These are phyloP conservation scores for Crossaster papposus DNA, from an alignment of 53 echinoderm and acorn worm genomes.

Conservation along the genomic window DNA sequence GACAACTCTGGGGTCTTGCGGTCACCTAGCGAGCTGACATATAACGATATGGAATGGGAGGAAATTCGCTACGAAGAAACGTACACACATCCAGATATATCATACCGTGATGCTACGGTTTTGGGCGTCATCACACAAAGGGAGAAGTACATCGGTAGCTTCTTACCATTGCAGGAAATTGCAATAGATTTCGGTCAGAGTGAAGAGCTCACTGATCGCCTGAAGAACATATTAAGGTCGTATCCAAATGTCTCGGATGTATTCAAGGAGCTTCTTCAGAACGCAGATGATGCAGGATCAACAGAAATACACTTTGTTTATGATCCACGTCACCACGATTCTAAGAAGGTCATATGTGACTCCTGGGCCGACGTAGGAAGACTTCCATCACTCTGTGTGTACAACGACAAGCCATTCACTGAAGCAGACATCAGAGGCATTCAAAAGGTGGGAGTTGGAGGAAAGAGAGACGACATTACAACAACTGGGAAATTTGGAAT, in stretches of 20 bases:
- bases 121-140: constrained; percentile 65
- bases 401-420: constrained; percentile 81
- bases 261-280: constrained; percentile 94
- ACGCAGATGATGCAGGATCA: constrained; percentile 94
- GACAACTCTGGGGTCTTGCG: constrained; percentile 35
- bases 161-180: constrained; percentile 32
- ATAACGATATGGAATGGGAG: constrained; percentile 55
- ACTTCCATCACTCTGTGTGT: constrained; percentile 77
- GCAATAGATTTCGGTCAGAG: constrained; percentile 83
- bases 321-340: constrained; percentile 70
- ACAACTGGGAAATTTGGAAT: constrained; percentile 73
- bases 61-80: background rate
- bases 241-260: constrained; percentile 85
- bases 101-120: constrained; percentile 36
- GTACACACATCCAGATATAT: constrained; percentile 52
- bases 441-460: constrained; percentile 84
- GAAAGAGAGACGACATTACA: constrained; percentile 67
- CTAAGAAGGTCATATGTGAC: constrained; percentile 53
- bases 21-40: constrained; percentile 6
- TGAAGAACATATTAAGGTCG: constrained; percentile 74
- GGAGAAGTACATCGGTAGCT: constrained; percentile 29
- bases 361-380: constrained; percentile 53
- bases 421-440: constrained; percentile 87
- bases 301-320: constrained; percentile 89
- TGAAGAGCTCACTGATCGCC: constrained; percentile 81